Evolutionary conservation across 2,888 invertebrate species (phyloP).

Genomic region (Trachelus troglodyta): DNA sequence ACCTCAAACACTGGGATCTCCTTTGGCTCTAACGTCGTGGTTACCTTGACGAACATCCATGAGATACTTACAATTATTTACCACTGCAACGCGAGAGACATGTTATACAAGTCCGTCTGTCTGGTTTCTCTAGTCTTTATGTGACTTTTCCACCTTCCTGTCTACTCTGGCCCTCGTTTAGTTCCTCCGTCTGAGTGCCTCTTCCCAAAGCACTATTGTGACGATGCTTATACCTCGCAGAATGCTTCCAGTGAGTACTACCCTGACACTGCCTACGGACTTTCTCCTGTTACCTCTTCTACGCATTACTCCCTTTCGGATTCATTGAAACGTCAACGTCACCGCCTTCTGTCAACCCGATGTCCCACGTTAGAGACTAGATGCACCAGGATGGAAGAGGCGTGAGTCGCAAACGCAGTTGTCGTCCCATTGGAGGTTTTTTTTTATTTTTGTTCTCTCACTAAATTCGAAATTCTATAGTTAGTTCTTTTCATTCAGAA

Average conservation of each 20-base stretch:
- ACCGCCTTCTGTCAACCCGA: conserved; percentile 2
- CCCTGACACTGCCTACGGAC: neutral
- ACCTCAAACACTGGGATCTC: neutral
- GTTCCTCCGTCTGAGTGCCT: neutral
- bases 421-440: neutral
- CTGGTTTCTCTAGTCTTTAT: neutral
- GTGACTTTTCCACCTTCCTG: conserved; percentile 1
- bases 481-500: neutral
- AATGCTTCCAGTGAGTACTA: neutral
- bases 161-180: neutral
- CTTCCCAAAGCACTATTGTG: neutral
- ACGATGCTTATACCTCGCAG: neutral
- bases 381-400: neutral
- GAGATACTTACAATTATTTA: neutral
- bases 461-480: neutral
- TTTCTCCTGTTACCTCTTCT: neutral
- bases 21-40: neutral
- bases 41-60: neutral
- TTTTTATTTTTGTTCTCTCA: neutral
- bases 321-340: conserved; percentile 1
- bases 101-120: neutral
- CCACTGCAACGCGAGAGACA: neutral
- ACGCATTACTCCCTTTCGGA: neutral
- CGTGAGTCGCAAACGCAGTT: neutral
- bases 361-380: neutral